These are phyloP conservation scores for Halichondria panicea DNA, from an alignment of 37 sponge, comb jelly and placozoan genomes.

Conservation along the genomic window DNA sequence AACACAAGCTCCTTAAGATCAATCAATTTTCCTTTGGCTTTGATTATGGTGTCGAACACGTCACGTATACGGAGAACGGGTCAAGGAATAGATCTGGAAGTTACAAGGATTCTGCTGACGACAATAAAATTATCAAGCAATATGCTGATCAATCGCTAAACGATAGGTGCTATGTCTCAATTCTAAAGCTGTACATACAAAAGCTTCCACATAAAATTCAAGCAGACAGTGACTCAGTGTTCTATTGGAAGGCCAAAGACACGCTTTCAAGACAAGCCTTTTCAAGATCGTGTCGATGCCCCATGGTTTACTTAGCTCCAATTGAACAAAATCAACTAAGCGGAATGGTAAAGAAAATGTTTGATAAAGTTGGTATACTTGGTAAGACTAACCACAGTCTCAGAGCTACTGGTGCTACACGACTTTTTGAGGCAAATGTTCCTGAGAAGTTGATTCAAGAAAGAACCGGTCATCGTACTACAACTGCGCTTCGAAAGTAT, in stretches of 20 bases:
- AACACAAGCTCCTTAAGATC: conserved; percentile 16
- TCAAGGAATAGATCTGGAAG: conserved; percentile 22
- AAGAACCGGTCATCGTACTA: no score
- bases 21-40: conserved; percentile 14
- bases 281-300: background rate
- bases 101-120: conserved; percentile 7
- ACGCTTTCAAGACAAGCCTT: background rate
- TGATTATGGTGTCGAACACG: conserved; percentile 1
- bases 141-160: conserved; percentile 1
- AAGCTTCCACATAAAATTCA: background rate
- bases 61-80: conserved; percentile 21
- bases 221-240: background rate
- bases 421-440: no score
- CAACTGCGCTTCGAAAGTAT: no score
- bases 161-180: conserved; percentile 7
- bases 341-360: no score
- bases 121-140: conserved; percentile 15
- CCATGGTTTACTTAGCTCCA: conserved; percentile 4
- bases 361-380: no score
- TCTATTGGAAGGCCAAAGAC: conserved; percentile 21
- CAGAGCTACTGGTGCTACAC: no score
- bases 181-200: conserved; percentile 10
- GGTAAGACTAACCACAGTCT: no score
- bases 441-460: no score
- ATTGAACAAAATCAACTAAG: conserved; percentile 5